phyloP scores from a whole-genome alignment of 2,113 vertebrate genomes.

The Mormoops blainvillei region DNA sequence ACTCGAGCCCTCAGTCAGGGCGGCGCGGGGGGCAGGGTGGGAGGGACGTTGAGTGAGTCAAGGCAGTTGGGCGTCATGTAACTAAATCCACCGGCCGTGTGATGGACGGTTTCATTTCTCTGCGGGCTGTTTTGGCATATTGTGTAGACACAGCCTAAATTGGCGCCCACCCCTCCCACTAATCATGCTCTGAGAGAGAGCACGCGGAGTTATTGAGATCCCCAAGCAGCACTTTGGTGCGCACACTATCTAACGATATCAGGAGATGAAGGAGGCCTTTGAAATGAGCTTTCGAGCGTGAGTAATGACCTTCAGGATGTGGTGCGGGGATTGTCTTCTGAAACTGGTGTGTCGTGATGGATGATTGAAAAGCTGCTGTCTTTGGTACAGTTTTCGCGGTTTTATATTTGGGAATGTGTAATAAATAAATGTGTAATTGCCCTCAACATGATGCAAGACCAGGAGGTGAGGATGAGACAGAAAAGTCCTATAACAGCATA shows the following conservation, averaged over 20 bases:
- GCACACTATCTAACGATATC: slow-evolving; percentile 32
- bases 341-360: slow-evolving; percentile 65
- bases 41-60: rapidly evolving
- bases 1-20: neutral
- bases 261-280: slow-evolving; percentile 61
- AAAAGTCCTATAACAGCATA: slow-evolving; percentile 59
- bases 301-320: slow-evolving; percentile 64
- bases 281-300: slow-evolving; percentile 68
- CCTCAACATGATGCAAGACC: slow-evolving; percentile 62
- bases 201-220: neutral
- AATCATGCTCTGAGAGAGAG: slow-evolving; percentile 8
- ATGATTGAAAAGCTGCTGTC: slow-evolving; percentile 71
- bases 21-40: rapidly evolving
- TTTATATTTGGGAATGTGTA: slow-evolving; percentile 67
- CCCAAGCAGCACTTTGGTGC: slow-evolving; percentile 39
- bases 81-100: neutral
- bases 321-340: slow-evolving; percentile 57
- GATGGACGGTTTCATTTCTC: neutral
- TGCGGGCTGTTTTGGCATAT: neutral
- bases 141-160: slow-evolving; percentile 50
- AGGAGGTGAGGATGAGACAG: slow-evolving; percentile 53
- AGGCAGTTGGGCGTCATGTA: neutral
- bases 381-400: slow-evolving; percentile 52
- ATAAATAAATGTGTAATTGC: slow-evolving; percentile 76
- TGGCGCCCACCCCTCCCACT: slow-evolving; percentile 30